Conservation (phyloP, 2,797 vertebrate species). For the Scomberomorus guttatus region DNA sequence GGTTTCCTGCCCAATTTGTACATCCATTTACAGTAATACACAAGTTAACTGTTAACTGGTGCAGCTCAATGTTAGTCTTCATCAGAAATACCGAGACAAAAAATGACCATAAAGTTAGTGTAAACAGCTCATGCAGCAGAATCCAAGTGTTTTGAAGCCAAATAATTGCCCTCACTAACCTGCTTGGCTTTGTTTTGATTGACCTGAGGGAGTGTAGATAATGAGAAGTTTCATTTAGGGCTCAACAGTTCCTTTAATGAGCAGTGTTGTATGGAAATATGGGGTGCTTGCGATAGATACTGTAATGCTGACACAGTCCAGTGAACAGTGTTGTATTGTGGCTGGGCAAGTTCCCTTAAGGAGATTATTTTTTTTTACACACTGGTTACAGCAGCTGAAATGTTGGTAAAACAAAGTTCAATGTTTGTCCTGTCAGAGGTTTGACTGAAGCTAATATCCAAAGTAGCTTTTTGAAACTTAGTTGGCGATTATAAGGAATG, state of each 20-base stretch:
- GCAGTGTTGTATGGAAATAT: neutral
- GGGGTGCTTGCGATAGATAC: neutral
- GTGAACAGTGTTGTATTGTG: neutral
- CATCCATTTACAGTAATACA: neutral
- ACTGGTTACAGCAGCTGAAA: neutral
- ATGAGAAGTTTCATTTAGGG: conserved; percentile 4
- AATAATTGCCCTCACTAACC: conserved; percentile 3
- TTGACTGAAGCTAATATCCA: neutral
- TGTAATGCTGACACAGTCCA: neutral
- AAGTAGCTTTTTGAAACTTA: neutral
- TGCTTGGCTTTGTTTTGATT: conserved; percentile 18
- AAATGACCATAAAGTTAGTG: neutral
- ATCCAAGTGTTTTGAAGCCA: neutral
- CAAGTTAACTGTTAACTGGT: neutral
- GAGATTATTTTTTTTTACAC: neutral
- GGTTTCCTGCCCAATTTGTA: neutral
- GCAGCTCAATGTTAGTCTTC: neutral
- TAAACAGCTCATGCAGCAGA: conserved; percentile 14
- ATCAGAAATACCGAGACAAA: neutral
- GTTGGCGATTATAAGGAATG: too few species aligned
- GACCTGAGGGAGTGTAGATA: conserved; percentile 1
- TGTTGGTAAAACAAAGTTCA: neutral
- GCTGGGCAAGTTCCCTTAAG: neutral
- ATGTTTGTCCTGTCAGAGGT: neutral
- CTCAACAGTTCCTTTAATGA: conserved; percentile 2